Evolutionary conservation across 2,113 vertebrate genomes (phyloP), one percentile per base, ranked within the genome.

Genomic region (Cebus imitator): DNA sequence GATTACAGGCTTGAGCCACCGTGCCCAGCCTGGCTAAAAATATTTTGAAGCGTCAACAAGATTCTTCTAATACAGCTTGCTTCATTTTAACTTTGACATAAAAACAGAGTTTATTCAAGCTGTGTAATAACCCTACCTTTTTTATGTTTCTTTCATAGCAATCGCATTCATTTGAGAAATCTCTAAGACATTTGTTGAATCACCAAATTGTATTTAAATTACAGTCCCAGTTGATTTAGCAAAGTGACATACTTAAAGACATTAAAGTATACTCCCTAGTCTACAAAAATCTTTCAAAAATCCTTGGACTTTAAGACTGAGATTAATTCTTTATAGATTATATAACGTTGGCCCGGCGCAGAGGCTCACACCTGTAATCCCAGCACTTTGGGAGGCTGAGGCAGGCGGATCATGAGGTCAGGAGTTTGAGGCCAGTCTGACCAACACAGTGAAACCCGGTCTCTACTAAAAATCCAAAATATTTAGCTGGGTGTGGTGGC

Each of bases 181-280:
- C 6, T 70, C 43, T 76, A 70, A 89, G 82, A 80, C 30, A 85
- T 61, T 55, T 2, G 17, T 90, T 84, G 32, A 92, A 82, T 30
- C n/a, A 95, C 3, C 23, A 86, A 73, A 90, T 78, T 73, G 79
- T 61, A 93, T 48, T 73, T 90, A 92, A 95, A 57, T 90, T 87
- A 73, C 8, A 95, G 6, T 45, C 43, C n/a, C 55, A 57, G 11
- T 82, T 87, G 93, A 86, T 76, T 90, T 40, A 73, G 61, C 61
- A 86, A 90, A 86, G n/a, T 66, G 37, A 89, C 57, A 93, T 3
- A 92, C 21, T 86, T 70, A 83, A 96, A 92, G 86, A 87, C 57
- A 96, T 72, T 81, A 61, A 68, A 40, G 73, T 72, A 81, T 3
- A 80, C 8, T 80, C 10, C n/a, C 25, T 20, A 40, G 21, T 75